Conservation (phyloP, 2,888 invertebrate genomes). For the Stictocephala bisonia region DNA sequence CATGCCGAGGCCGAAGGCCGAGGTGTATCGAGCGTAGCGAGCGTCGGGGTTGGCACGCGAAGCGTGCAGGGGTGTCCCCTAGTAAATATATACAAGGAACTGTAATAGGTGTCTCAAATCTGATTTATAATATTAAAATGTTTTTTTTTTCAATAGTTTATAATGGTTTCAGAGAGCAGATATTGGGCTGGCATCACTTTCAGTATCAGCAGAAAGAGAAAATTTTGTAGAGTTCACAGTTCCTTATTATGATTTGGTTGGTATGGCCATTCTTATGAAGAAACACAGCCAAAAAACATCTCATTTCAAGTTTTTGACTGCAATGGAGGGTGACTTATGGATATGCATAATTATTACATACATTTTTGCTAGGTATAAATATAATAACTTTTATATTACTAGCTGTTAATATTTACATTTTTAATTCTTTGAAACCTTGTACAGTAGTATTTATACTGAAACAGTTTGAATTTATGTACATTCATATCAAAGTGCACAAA, state of each 20-base stretch:
- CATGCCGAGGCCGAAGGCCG: no score
- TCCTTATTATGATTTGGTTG: slow-evolving; percentile 97
- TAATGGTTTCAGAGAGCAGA: slow-evolving; percentile 76
- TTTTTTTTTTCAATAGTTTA: no score
- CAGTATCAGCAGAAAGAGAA: slow-evolving; percentile 97
- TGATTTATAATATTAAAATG: no score
- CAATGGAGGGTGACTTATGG: slow-evolving; percentile 97
- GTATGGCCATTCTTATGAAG: slow-evolving; percentile 96
- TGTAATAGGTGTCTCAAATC: no score
- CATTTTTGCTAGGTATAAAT: slow-evolving; percentile 91
- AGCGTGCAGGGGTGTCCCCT: no score
- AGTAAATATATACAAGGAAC: no score
- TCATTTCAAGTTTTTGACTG: slow-evolving; percentile 95
- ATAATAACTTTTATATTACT: no score
- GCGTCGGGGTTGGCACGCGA: no score
- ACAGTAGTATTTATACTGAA: neutral
- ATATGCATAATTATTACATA: slow-evolving; percentile 94
- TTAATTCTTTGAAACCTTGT: no score
- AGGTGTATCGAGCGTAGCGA: no score
- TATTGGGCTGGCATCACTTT: slow-evolving; percentile 92
- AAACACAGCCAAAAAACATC: slow-evolving; percentile 90
- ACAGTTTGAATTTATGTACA: no score
- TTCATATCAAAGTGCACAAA: no score
- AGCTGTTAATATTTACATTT: neutral
- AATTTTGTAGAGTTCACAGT: slow-evolving; percentile 98